Evolutionary conservation across 2,888 invertebrate genomes (phyloP).

Genomic region (Drosophila cyrtoloma): DNA sequence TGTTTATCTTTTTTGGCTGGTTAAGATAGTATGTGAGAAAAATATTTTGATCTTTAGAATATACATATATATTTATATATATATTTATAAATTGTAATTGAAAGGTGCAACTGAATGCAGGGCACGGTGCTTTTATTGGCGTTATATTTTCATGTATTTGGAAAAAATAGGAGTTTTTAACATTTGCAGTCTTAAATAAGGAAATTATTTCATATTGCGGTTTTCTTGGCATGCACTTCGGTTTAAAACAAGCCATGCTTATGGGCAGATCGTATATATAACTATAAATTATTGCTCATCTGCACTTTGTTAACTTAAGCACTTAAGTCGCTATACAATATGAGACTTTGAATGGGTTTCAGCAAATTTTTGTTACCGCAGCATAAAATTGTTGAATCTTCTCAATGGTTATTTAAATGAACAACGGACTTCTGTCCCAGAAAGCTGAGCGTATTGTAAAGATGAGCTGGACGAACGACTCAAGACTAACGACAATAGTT

Average conservation of each 20-base stretch:
- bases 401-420: slow-evolving; percentile 15
- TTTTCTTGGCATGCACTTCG: background rate
- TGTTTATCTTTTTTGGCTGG: background rate
- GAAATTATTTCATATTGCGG: background rate
- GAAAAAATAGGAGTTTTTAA: too few relatives aligned
- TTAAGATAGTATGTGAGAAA: background rate
- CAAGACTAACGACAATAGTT: slow-evolving; percentile 73
- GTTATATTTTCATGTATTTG: too few relatives aligned
- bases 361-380: background rate
- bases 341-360: background rate
- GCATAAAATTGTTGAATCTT: background rate
- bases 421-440: slow-evolving; percentile 6
- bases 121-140: background rate
- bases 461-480: slow-evolving; percentile 59
- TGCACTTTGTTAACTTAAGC: background rate
- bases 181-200: background rate
- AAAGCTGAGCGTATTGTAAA: slow-evolving; percentile 43
- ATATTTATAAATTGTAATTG: background rate
- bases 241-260: background rate
- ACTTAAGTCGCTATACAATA: background rate
- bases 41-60: background rate
- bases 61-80: background rate
- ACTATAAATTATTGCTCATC: background rate
- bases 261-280: background rate
- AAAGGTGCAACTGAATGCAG: background rate